A percentile compares a stretch with the other conserved stretches of the same genome.
Conservation (phyloP, 2,888 invertebrate genomes). For the Dryobotodes eremita region DNA sequence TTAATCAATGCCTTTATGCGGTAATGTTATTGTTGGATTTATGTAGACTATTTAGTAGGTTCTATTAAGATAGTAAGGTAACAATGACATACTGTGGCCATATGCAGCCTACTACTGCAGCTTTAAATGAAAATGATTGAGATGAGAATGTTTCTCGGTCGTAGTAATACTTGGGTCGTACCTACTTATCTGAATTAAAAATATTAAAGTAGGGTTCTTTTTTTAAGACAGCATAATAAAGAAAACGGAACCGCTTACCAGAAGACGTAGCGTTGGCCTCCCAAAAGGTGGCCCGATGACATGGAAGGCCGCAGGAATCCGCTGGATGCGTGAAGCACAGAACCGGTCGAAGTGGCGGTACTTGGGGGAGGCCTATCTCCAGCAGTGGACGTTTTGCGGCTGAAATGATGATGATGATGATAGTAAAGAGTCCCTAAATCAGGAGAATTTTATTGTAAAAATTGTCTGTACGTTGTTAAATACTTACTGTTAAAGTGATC, state of each 20-base stretch:
- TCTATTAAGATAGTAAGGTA: conserved; percentile 5
- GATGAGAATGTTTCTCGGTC: too few species aligned
- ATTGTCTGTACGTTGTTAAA: not conserved
- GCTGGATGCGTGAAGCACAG: too few species aligned
- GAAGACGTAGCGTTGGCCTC: not conserved
- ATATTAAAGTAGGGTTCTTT: not conserved
- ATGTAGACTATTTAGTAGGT: not conserved
- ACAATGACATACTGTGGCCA: conserved; percentile 4
- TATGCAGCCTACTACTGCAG: not conserved
- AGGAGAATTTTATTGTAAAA: too few species aligned
- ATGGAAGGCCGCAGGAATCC: not conserved
- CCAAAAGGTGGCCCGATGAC: not conserved
- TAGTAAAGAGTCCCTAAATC: too few species aligned
- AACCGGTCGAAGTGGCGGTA: not conserved
- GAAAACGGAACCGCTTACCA: not conserved
- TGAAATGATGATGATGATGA: not conserved
- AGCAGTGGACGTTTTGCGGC: not conserved
- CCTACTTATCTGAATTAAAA: not conserved
- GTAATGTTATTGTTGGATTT: not conserved
- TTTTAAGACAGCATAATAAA: not conserved
- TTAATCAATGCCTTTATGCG: conserved; percentile 48
- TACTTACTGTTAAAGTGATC: not conserved
- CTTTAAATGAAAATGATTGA: not conserved
- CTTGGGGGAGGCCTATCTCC: not conserved
- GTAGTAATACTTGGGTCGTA: not conserved